Conservation (phyloP, 2,797 vertebrate genomes). For the Muscicapa comitata region DNA sequence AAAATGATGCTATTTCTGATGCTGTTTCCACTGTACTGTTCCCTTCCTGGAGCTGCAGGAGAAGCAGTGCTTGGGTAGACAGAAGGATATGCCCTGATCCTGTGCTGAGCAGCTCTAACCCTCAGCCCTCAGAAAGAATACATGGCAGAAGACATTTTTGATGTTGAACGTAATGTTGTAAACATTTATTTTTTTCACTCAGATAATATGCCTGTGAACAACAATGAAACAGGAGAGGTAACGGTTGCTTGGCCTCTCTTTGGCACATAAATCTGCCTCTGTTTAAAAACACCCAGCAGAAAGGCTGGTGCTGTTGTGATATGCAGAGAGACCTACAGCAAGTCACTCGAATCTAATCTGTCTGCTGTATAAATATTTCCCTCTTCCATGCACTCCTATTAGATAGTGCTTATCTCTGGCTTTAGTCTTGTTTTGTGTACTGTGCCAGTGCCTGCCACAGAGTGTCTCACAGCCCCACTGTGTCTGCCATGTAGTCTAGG, state of each 20-base stretch:
- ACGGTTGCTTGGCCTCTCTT: not conserved
- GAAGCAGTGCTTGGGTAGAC: not conserved
- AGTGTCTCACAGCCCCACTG: not conserved
- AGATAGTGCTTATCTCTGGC: constrained; percentile 15
- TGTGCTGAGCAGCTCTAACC: not conserved
- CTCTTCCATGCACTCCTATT: not conserved
- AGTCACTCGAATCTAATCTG: not conserved
- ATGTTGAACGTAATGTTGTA: not conserved
- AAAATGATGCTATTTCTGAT: not conserved
- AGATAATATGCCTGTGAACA: not conserved
- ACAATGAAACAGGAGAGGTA: not conserved
- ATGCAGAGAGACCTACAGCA: not conserved
- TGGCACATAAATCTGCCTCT: not conserved
- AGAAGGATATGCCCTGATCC: not conserved
- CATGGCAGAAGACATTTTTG: not conserved
- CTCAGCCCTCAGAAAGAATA: not conserved
- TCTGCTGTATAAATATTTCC: constrained; percentile 40
- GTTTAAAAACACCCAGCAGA: constrained; percentile 33
- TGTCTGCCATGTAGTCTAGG: constrained; percentile 16
- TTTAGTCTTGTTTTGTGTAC: not conserved
- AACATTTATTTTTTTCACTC: not conserved
- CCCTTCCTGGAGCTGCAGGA: not conserved
- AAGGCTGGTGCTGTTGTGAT: not conserved
- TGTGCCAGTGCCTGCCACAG: not conserved
- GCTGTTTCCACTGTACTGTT: not conserved